These are phyloP conservation scores for Halcyon leucocephala DNA, from an alignment of 2,797 vertebrate genomes.

Conservation along the genomic window DNA sequence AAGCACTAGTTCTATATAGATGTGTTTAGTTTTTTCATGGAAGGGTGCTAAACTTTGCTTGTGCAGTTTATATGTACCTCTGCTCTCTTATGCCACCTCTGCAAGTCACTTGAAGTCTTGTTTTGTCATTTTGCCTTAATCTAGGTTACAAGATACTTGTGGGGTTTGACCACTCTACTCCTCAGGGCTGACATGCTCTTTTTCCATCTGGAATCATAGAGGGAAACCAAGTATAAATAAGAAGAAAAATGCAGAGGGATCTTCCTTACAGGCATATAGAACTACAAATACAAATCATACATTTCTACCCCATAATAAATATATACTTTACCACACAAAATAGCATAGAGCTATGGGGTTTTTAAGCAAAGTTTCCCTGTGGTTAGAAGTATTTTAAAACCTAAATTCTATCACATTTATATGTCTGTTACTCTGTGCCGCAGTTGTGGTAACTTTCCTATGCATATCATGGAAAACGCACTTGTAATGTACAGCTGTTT, in stretches of 20 bases:
- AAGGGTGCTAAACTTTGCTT: background rate
- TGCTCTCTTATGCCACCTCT: background rate
- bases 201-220: background rate
- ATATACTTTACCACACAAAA: background rate
- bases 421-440: background rate
- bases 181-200: accelerated
- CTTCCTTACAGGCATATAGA: background rate
- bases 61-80: background rate
- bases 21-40: accelerated
- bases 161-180: background rate
- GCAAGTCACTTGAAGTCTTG: background rate
- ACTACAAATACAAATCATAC: background rate
- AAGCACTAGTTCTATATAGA: background rate
- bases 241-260: background rate
- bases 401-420: background rate
- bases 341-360: background rate
- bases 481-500: background rate
- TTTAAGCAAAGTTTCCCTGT: background rate
- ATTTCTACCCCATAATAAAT: background rate
- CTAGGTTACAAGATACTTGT: background rate
- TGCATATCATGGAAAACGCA: background rate
- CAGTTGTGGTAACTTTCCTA: background rate
- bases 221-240: background rate
- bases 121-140: background rate
- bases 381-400: background rate